These are phyloP conservation scores for Mallateleia sp. DNA, from an alignment of 2,888 invertebrate species.

Conservation along the genomic window DNA sequence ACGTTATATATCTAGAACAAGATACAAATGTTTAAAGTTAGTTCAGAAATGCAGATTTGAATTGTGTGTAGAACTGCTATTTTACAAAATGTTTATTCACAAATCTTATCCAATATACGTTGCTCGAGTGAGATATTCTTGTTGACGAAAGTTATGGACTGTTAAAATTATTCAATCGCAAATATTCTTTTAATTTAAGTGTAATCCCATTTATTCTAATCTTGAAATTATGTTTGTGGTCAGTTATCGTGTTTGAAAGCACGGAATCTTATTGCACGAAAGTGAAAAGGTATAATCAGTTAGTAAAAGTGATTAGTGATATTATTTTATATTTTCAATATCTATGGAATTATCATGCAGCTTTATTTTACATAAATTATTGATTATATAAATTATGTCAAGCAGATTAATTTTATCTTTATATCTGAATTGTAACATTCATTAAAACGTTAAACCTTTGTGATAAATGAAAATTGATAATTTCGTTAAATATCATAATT, in stretches of 20 bases:
- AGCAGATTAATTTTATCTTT: neutral
- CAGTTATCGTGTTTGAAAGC: conserved; percentile 59
- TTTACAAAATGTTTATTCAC: neutral
- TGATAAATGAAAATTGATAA: too few relatives aligned
- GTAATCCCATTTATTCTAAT: conserved; percentile 27
- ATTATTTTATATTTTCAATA: conserved; percentile 55
- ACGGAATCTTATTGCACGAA: conserved; percentile 56
- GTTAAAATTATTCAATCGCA: conserved; percentile 27
- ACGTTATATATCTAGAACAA: conserved; percentile 80
- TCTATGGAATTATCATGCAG: neutral
- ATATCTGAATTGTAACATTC: neutral
- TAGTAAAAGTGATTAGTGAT: conserved; percentile 67
- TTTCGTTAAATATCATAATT: too few relatives aligned
- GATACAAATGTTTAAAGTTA: conserved; percentile 6
- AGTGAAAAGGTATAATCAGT: conserved; percentile 77
- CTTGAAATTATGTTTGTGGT: conserved; percentile 40
- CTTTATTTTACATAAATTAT: neutral
- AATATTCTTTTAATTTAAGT: neutral
- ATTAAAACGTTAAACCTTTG: neutral
- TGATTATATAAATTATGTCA: conserved; percentile 2
- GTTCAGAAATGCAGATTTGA: neutral
- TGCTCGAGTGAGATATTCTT: neutral
- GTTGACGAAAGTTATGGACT: neutral
- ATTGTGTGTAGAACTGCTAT: neutral
- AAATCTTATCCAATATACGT: too few relatives aligned